Conservation (phyloP, 1,140 invertebrate genomes). For the Drosophila ficusphila region DNA sequence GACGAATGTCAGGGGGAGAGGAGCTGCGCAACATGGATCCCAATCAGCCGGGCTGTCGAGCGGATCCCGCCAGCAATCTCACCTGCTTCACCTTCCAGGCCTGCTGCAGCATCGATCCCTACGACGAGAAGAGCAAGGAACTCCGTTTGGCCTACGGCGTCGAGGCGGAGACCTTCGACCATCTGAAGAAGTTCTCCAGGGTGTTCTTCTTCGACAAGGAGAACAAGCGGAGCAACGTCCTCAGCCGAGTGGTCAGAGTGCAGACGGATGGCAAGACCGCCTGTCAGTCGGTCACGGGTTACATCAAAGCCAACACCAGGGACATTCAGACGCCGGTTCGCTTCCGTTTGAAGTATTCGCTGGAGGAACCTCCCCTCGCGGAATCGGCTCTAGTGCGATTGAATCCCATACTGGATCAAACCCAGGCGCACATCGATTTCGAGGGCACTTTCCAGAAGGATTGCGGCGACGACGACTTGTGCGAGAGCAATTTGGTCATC, state of each 20-base stretch:
- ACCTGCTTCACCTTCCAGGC: constrained; percentile 95
- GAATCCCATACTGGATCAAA: constrained; percentile 94
- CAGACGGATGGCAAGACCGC: constrained; percentile 85
- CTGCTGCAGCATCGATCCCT: constrained; percentile 91
- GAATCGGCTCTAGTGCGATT: constrained; percentile 91
- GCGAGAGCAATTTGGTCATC: constrained; percentile 93
- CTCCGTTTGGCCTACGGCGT: constrained; percentile 90
- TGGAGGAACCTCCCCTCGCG: constrained; percentile 88
- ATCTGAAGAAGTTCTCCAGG: constrained; percentile 91
- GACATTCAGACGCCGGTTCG: constrained; percentile 94
- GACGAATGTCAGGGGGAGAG: constrained; percentile 86
- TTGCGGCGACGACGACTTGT: constrained; percentile 95
- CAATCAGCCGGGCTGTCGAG: constrained; percentile 88
- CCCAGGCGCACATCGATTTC: constrained; percentile 92
- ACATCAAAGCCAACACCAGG: constrained; percentile 92
- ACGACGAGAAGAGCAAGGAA: constrained; percentile 85
- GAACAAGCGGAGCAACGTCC: constrained; percentile 86
- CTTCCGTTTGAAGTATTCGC: constrained; percentile 93
- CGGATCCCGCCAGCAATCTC: constrained; percentile 87
- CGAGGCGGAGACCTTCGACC: constrained; percentile 92
- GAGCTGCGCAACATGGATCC: constrained; percentile 92
- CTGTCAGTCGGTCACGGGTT: constrained; percentile 91
- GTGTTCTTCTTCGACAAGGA: constrained; percentile 90
- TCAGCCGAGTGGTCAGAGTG: constrained; percentile 86
- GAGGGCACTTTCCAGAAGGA: constrained; percentile 96